These are phyloP conservation scores for Stomatorhinus walkeri DNA, from an alignment of 2,797 vertebrate species.

Conservation along the genomic window DNA sequence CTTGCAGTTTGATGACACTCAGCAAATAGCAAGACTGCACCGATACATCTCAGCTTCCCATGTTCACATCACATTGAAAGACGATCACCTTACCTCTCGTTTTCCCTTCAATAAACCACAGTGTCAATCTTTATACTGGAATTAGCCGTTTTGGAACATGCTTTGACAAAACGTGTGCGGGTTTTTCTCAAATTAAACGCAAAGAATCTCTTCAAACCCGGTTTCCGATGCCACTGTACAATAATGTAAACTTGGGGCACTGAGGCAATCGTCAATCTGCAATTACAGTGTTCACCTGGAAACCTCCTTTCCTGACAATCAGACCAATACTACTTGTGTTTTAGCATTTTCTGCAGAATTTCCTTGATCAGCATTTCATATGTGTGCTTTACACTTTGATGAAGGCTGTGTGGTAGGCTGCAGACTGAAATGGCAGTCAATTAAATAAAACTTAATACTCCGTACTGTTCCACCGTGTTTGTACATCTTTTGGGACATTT, in stretches of 20 bases:
- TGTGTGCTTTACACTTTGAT: background rate
- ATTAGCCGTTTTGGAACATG: background rate
- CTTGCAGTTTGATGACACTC: background rate
- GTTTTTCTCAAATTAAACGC: background rate
- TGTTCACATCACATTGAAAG: background rate
- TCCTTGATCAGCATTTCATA: background rate
- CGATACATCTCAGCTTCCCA: background rate
- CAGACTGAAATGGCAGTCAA: background rate
- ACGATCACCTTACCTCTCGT: background rate
- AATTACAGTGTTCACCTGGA: background rate
- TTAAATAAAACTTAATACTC: background rate
- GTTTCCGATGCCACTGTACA: background rate
- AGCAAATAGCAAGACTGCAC: background rate
- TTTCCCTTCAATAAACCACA: background rate
- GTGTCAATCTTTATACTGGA: background rate
- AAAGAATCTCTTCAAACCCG: background rate
- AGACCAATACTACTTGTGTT: background rate
- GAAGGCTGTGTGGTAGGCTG: background rate
- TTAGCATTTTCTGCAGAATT: background rate
- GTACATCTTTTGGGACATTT: background rate
- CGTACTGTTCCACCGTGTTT: background rate
- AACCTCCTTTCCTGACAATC: background rate
- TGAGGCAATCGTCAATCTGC: background rate
- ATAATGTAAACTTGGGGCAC: background rate
- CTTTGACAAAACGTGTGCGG: background rate